These are phyloP conservation scores for Pseudonaja textilis DNA, from an alignment of 2,113 vertebrate genomes.

Conservation along the genomic window DNA sequence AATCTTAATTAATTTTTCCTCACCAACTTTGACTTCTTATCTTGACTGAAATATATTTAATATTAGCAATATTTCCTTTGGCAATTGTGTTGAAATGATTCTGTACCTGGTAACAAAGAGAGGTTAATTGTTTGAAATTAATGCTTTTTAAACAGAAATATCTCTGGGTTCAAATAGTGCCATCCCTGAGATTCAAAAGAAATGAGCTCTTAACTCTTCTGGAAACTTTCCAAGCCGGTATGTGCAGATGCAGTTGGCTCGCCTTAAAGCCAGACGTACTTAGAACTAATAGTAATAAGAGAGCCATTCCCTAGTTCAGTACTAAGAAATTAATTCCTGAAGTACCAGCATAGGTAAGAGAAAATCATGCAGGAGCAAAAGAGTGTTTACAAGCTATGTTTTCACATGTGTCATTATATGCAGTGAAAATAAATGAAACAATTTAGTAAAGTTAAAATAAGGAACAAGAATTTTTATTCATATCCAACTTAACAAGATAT, in stretches of 20 bases:
- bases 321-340: background rate
- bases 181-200: background rate
- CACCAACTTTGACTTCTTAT: background rate
- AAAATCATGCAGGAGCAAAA: background rate
- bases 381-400: background rate
- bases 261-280: background rate
- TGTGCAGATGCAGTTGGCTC: background rate
- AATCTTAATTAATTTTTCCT: background rate
- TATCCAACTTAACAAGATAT: background rate
- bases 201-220: background rate
- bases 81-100: background rate
- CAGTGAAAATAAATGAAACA: background rate
- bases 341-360: background rate
- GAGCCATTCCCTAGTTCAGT: background rate
- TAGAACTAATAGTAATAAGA: background rate
- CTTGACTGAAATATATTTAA: background rate
- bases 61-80: slow-evolving; percentile 1
- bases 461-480: slow-evolving; percentile 5
- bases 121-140: background rate
- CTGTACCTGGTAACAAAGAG: background rate
- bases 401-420: background rate
- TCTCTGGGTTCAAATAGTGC: background rate
- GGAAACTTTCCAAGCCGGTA: background rate
- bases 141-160: background rate
- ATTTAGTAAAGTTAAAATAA: background rate